Conservation (phyloP, 2,113 vertebrate species). For the Chauna torquata region DNA sequence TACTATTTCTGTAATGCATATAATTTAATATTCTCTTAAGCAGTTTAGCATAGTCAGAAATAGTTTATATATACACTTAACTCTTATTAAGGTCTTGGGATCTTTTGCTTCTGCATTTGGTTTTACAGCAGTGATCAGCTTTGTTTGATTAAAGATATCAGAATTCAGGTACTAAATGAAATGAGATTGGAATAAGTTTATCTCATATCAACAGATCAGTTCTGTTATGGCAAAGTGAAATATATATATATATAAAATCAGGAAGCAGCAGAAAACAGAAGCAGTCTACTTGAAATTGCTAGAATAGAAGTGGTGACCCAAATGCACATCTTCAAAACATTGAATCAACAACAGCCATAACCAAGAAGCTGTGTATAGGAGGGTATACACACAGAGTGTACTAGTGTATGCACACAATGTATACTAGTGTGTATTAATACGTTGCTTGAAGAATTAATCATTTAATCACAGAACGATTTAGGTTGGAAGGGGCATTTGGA, state of each 20-base stretch:
- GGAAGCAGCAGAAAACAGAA: not conserved
- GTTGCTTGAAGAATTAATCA: not conserved
- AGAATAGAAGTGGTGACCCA: not conserved
- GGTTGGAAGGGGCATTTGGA: not conserved
- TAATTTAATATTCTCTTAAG: not conserved
- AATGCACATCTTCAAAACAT: not conserved
- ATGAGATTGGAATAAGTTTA: not conserved
- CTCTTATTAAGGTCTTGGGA: not conserved
- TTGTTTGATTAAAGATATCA: not conserved
- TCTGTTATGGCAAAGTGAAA: not conserved
- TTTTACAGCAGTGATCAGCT: not conserved
- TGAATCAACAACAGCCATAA: not conserved
- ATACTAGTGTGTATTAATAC: not conserved
- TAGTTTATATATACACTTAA: not conserved
- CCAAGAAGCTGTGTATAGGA: not conserved
- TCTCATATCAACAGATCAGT: not conserved
- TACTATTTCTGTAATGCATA: not conserved
- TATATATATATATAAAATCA: not conserved
- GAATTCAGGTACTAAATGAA: not conserved
- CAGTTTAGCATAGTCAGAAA: not conserved
- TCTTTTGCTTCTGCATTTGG: not conserved
- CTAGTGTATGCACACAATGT: not conserved
- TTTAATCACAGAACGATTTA: not conserved
- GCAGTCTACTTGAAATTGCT: not conserved
- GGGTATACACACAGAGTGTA: not conserved